A percentile compares a stretch with the other conserved stretches of the same genome.
Evolutionary conservation across 2,797 vertebrate genomes (phyloP).

Genomic region (Carcharodon carcharias): DNA sequence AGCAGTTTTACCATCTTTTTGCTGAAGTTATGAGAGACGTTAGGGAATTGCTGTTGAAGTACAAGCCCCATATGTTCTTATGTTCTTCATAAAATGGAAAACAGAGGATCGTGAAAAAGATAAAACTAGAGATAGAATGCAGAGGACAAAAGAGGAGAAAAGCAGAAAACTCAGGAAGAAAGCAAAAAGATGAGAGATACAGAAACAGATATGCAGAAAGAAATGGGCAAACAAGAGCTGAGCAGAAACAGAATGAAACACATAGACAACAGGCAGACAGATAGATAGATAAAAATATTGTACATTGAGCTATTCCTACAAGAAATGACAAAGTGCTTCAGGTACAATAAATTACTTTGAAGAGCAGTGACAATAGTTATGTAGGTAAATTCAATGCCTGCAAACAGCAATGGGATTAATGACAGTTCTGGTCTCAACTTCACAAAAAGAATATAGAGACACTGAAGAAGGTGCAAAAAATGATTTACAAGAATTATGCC

Average conservation of each 20-base stretch:
- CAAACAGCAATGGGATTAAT: no score
- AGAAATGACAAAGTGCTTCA: no score
- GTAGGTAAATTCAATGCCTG: no score
- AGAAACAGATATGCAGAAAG: not conserved
- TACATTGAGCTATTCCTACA: not conserved
- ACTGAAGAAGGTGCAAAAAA: not conserved
- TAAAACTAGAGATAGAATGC: not conserved
- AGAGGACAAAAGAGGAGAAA: not conserved
- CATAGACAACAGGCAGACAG: not conserved
- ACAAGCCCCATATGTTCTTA: not conserved
- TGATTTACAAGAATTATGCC: not conserved
- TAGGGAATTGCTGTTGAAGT: not conserved
- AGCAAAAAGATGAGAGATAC: not conserved
- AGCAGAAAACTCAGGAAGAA: not conserved
- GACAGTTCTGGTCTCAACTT: not conserved
- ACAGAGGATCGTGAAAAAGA: no score
- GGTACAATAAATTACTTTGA: no score
- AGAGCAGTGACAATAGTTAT: no score
- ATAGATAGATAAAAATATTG: not conserved
- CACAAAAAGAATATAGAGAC: not conserved
- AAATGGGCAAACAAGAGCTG: not conserved
- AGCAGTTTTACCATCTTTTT: not conserved
- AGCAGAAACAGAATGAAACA: not conserved
- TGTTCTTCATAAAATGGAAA: not conserved
- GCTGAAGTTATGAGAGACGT: not conserved